These are phyloP conservation scores for Oceanodroma leucorhoa DNA, from an alignment of 2,797 vertebrate species.

Conservation along the genomic window DNA sequence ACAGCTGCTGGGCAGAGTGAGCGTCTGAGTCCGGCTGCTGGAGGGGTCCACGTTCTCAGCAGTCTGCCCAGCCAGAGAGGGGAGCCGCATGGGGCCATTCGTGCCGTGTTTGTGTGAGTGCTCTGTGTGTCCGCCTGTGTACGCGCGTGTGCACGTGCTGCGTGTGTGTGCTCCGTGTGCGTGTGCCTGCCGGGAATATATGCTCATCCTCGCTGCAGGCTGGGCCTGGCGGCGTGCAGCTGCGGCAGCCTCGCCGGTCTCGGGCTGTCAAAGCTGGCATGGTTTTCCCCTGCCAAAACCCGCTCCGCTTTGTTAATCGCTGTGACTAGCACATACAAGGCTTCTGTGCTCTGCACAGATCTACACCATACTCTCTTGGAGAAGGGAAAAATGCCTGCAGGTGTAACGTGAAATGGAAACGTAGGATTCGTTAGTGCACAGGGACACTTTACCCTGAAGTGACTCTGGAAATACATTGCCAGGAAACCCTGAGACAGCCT, in stretches of 20 bases:
- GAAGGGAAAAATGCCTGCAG: background rate
- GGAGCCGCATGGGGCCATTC: background rate
- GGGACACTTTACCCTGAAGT: background rate
- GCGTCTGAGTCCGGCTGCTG: background rate
- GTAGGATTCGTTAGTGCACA: background rate
- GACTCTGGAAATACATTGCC: background rate
- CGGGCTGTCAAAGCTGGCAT: background rate
- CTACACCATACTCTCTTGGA: background rate
- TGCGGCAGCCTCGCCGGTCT: background rate
- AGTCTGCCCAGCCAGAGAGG: background rate
- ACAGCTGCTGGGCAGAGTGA: background rate
- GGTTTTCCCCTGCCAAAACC: background rate
- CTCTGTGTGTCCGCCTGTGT: background rate
- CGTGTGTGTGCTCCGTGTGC: background rate
- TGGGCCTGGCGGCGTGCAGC: background rate
- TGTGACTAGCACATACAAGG: background rate
- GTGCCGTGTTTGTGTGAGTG: background rate
- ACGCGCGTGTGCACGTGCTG: accelerated
- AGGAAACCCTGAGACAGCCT: background rate
- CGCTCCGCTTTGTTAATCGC: background rate
- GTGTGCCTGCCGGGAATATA: background rate
- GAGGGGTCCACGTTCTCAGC: background rate
- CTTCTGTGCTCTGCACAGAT: background rate
- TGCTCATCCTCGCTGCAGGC: background rate
- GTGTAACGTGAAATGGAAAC: background rate